Evolutionary conservation across 2,888 invertebrate species (phyloP).

Genomic region (Schrankia costaestrigalis): DNA sequence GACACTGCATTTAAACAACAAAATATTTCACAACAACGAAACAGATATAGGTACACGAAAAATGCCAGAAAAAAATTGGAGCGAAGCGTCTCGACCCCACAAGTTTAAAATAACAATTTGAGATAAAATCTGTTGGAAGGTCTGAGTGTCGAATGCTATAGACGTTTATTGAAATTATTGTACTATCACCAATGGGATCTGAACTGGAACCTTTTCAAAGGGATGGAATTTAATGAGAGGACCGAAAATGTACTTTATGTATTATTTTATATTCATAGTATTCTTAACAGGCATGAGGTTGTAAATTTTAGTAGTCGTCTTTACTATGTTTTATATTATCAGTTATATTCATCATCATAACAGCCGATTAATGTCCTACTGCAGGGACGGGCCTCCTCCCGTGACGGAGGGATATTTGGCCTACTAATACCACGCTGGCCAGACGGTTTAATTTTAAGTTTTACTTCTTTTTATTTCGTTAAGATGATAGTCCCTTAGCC

Average conservation of each 20-base stretch:
- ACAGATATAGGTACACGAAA: background rate
- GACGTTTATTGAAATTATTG: slow-evolving; percentile 65
- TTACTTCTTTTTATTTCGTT: too few species aligned
- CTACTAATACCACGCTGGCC: too few species aligned
- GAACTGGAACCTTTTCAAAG: slow-evolving; percentile 37
- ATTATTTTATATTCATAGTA: slow-evolving; percentile 17
- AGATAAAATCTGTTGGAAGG: slow-evolving; percentile 28
- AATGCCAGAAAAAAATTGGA: slow-evolving; percentile 6
- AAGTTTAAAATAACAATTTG: slow-evolving; percentile 6
- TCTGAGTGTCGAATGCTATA: slow-evolving; percentile 34
- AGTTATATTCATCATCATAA: too few species aligned
- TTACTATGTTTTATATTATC: too few species aligned
- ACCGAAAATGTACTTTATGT: slow-evolving; percentile 31
- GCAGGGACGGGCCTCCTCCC: too few species aligned
- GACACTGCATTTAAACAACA: background rate
- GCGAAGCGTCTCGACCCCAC: slow-evolving; percentile 5
- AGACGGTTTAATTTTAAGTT: too few species aligned
- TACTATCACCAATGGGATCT: slow-evolving; percentile 54
- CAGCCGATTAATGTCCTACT: too few species aligned
- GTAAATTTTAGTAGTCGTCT: too few species aligned
- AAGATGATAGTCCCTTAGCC: too few species aligned
- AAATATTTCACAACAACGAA: slow-evolving; percentile 3
- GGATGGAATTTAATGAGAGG: slow-evolving; percentile 47
- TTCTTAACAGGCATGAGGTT: slow-evolving; percentile 10
- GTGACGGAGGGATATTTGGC: too few species aligned